These are phyloP conservation scores for Nettapus auritus DNA, from an alignment of 2,113 vertebrate species.

Conservation along the genomic window DNA sequence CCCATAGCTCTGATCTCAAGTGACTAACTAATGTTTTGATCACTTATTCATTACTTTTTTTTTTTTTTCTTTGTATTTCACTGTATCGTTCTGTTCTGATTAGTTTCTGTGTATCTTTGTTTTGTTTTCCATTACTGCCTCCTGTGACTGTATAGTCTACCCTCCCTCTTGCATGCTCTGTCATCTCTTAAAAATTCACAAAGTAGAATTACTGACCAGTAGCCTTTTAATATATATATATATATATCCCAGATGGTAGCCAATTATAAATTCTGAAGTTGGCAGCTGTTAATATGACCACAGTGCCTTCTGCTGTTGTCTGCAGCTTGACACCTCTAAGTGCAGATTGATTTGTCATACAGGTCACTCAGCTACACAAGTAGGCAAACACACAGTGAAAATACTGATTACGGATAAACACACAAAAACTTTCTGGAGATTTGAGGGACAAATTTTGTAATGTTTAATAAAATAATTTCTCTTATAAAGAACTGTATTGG, in stretches of 20 bases:
- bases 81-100: neutral
- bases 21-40: neutral
- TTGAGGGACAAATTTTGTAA: neutral
- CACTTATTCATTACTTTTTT: neutral
- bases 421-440: neutral
- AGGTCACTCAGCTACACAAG: neutral
- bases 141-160: neutral
- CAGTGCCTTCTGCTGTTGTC: neutral
- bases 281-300: constrained; percentile 1
- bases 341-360: neutral
- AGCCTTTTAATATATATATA: neutral
- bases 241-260: neutral
- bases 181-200: neutral
- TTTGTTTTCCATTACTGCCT: neutral
- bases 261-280: constrained; percentile 4
- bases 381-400: neutral
- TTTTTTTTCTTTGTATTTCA: neutral
- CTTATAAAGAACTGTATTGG: neutral
- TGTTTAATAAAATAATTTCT: neutral
- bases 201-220: constrained; percentile 6
- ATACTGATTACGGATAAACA: neutral
- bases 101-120: neutral
- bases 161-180: neutral
- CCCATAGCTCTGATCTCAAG: neutral
- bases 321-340: constrained; percentile 5